Conservation (phyloP, 2,888 invertebrate species). For the Diaprepes abbreviatus region DNA sequence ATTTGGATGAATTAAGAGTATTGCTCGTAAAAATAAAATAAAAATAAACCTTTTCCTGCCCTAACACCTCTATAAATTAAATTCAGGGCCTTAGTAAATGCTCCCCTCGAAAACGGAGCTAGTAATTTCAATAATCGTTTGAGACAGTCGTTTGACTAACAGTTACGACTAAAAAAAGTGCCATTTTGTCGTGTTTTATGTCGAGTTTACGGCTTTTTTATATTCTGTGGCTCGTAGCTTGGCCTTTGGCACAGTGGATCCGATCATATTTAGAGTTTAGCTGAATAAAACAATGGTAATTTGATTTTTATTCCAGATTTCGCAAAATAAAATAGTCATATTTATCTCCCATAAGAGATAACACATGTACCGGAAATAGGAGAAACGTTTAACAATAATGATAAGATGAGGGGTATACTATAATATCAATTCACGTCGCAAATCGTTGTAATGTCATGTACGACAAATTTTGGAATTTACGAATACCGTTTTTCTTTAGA, state of each 20-base stretch:
- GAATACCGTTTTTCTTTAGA: too few relatives aligned
- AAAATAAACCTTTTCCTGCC: constrained; percentile 1
- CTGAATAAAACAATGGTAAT: not conserved
- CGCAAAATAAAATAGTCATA: too few relatives aligned
- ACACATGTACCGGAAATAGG: too few relatives aligned
- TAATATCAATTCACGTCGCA: too few relatives aligned
- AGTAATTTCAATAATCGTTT: constrained; percentile 24
- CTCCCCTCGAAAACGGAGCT: constrained; percentile 5
- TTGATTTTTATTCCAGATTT: too few relatives aligned
- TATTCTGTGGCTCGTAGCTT: constrained; percentile 14
- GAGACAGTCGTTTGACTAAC: constrained; percentile 31
- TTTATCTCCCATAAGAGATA: too few relatives aligned
- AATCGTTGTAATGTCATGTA: too few relatives aligned
- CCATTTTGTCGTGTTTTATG: constrained; percentile 52
- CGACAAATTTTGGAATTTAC: too few relatives aligned
- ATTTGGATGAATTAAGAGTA: too few relatives aligned
- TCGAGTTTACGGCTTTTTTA: constrained; percentile 27
- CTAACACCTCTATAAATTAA: constrained; percentile 13
- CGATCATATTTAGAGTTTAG: not conserved
- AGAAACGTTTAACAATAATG: too few relatives aligned
- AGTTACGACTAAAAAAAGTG: constrained; percentile 27
- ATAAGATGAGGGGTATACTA: too few relatives aligned
- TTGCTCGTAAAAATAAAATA: constrained; percentile 3
- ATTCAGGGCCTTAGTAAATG: constrained; percentile 1
- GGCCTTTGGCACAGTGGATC: not conserved